phyloP scores from a whole-genome alignment of 2,888 invertebrate species.

The Hymenopus coronatus region DNA sequence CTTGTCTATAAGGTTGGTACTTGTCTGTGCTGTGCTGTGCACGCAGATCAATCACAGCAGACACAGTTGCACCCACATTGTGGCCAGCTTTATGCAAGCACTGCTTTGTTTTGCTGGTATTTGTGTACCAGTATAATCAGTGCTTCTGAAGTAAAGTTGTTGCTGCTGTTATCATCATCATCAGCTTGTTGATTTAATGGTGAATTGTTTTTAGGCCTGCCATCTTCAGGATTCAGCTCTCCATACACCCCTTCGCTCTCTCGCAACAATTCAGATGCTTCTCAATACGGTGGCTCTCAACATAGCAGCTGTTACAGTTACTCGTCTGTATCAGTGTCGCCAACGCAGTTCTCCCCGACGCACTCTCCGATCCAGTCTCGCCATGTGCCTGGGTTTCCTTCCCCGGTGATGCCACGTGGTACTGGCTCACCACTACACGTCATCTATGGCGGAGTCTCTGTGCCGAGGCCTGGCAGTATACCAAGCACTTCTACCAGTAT shows the following conservation, averaged over 20 bases:
- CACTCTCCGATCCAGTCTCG: constrained; percentile 70
- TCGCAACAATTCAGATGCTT: constrained; percentile 87
- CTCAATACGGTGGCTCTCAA: constrained; percentile 72
- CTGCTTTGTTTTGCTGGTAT: no score
- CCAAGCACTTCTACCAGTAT: constrained; percentile 12
- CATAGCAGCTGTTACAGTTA: constrained; percentile 72
- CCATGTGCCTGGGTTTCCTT: constrained; percentile 41
- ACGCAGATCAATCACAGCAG: no score
- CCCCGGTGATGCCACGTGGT: constrained; percentile 36
- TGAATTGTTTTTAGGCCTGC: constrained; percentile 49
- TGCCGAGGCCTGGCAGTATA: constrained; percentile 7
- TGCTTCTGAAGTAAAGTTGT: no score
- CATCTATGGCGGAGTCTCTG: constrained; percentile 28
- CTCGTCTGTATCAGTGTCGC: constrained; percentile 52
- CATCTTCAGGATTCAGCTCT: constrained; percentile 50
- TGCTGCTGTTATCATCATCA: no score
- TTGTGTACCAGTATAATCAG: no score
- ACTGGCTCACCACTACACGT: constrained; percentile 34
- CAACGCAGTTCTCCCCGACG: constrained; percentile 72
- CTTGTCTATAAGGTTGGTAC: no score
- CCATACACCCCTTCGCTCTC: constrained; percentile 77
- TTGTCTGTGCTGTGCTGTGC: no score
- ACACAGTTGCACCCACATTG: no score
- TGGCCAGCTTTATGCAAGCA: no score
- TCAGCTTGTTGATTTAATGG: not conserved